These are phyloP conservation scores for Excalfactoria chinensis DNA, from an alignment of 2,113 vertebrate species.

Conservation along the genomic window DNA sequence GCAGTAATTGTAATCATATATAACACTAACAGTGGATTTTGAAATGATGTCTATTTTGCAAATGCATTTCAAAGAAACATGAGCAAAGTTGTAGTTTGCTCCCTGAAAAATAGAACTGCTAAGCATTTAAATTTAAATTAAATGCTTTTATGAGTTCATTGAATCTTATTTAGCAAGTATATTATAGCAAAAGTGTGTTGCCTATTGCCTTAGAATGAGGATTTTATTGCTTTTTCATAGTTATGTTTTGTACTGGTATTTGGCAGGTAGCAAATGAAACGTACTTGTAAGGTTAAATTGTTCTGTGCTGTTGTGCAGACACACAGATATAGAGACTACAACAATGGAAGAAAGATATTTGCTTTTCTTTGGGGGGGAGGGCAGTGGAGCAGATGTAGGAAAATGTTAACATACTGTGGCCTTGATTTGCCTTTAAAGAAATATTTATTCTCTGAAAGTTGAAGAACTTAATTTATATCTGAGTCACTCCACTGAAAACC, in stretches of 20 bases:
- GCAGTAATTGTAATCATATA: neutral
- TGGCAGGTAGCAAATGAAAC: slow-evolving; percentile 75
- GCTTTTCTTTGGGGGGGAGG: neutral
- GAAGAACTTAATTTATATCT: slow-evolving; percentile 16
- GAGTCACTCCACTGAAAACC: neutral
- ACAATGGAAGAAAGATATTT: neutral
- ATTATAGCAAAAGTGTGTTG: slow-evolving; percentile 14
- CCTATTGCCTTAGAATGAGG: slow-evolving; percentile 47
- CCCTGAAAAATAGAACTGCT: slow-evolving; percentile 48
- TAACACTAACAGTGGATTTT: neutral
- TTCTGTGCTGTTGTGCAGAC: slow-evolving; percentile 36
- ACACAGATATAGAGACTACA: neutral
- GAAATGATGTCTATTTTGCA: slow-evolving; percentile 43
- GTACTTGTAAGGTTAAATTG: slow-evolving; percentile 70
- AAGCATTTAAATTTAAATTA: slow-evolving; percentile 65
- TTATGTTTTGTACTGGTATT: slow-evolving; percentile 67
- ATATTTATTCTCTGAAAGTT: slow-evolving; percentile 14
- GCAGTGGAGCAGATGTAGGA: neutral
- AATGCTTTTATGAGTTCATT: slow-evolving; percentile 54
- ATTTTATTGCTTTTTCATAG: slow-evolving; percentile 58
- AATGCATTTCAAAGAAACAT: slow-evolving; percentile 27
- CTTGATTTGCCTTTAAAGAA: slow-evolving; percentile 42
- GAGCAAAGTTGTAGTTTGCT: slow-evolving; percentile 10
- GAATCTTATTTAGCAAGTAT: slow-evolving; percentile 62
- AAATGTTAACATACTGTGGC: neutral